Evolutionary conservation across 2,888 invertebrate species (phyloP).

Genomic region (Andricus curvator): DNA sequence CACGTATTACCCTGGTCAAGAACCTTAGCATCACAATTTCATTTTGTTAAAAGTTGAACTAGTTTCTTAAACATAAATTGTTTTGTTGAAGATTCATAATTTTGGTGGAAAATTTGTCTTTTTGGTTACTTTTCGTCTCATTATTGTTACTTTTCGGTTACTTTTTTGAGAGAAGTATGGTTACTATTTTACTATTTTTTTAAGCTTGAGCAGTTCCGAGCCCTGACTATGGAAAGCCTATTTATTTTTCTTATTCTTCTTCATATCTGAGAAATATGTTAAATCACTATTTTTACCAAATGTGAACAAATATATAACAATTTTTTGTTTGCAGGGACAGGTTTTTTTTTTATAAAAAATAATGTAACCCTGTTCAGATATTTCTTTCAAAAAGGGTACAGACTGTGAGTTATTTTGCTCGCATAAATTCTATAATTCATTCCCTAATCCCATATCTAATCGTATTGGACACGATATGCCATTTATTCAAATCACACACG

Average conservation of each 20-base stretch:
- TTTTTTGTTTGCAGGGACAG: neutral
- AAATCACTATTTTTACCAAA: neutral
- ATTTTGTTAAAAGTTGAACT: no score
- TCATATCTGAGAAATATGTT: neutral
- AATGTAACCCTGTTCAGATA: neutral
- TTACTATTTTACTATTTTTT: no score
- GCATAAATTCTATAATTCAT: conserved; percentile 15
- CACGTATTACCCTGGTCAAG: no score
- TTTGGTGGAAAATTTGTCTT: no score
- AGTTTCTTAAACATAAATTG: no score
- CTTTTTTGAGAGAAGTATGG: no score
- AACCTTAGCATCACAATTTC: no score
- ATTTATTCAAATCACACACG: conserved; percentile 71
- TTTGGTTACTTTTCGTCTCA: no score
- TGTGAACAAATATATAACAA: neutral
- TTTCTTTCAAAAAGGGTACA: neutral
- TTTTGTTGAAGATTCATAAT: no score
- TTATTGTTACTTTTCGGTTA: no score
- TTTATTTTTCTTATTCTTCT: neutral
- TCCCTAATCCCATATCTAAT: conserved; percentile 20
- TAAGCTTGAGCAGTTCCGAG: no score
- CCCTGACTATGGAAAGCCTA: no score
- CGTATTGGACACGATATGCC: conserved; percentile 47
- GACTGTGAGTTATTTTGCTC: neutral
- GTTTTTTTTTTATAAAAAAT: neutral